phyloP scores from a whole-genome alignment of 2,797 vertebrate species.

The Pithecia hirsuta region DNA sequence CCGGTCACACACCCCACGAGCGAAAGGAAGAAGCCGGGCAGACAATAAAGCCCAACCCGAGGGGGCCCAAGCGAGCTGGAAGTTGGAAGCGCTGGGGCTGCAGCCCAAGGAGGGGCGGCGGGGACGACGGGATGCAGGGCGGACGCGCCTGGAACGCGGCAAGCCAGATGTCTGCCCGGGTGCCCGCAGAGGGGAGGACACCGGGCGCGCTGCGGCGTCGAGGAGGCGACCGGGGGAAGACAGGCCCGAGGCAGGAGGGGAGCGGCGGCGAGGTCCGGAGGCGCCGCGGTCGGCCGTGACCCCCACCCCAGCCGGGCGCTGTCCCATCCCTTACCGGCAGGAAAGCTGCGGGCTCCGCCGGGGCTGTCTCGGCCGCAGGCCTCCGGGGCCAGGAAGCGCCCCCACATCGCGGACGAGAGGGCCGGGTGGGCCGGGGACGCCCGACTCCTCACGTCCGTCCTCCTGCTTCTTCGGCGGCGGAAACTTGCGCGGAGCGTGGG shows the following conservation, averaged over 20 bases:
- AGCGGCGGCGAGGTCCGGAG: neutral
- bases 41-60: conserved; percentile 56
- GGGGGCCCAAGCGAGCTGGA: neutral
- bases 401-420: conserved; percentile 74
- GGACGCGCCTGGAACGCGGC: neutral
- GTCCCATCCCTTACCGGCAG: conserved; percentile 60
- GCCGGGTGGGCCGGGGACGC: conserved; percentile 12
- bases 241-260: neutral
- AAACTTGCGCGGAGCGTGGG: conserved; percentile 66
- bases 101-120: neutral
- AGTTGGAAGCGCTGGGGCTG: neutral
- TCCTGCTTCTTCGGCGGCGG: conserved; percentile 42
- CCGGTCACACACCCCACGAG: neutral
- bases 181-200: neutral
- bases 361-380: conserved; percentile 67
- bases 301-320: neutral
- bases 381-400: conserved; percentile 68
- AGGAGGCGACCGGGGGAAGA: neutral
- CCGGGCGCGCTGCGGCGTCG: neutral
- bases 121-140: neutral
- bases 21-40: neutral
- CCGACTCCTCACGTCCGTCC: neutral
- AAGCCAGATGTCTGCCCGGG: conserved; percentile 67
- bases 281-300: neutral
- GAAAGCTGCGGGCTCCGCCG: conserved; percentile 68